Conservation (phyloP, 2,888 invertebrate genomes). For the Copidosoma aretas region DNA sequence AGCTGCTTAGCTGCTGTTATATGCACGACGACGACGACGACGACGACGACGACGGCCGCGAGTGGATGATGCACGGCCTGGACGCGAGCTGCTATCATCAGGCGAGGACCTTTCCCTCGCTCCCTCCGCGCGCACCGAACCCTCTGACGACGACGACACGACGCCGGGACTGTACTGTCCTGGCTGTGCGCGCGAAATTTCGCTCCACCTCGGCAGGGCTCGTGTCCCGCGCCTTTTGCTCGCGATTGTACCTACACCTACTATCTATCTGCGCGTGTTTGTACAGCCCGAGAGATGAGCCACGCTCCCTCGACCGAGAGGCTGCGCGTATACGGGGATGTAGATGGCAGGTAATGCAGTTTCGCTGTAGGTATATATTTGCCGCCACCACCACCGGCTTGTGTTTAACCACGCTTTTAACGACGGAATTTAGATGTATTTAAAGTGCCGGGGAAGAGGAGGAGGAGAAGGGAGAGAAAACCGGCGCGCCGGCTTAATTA, state of each 20-base stretch:
- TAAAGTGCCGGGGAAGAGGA: neutral
- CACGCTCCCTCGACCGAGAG: too few species aligned
- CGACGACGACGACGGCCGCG: conserved; percentile 10
- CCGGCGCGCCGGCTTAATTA: conserved; percentile 9
- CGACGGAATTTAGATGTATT: conserved; percentile 22
- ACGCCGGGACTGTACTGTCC: too few species aligned
- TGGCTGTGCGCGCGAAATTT: conserved; percentile 6
- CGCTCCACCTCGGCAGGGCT: neutral
- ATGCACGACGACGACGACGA: neutral
- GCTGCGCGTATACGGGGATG: too few species aligned
- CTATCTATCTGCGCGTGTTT: too few species aligned
- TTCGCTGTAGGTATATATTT: neutral
- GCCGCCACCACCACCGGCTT: neutral
- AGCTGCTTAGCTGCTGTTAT: conserved; percentile 24
- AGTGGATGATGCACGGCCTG: neutral
- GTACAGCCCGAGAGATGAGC: too few species aligned
- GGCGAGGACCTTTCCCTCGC: too few species aligned
- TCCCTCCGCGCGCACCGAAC: too few species aligned
- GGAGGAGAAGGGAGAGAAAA: neutral
- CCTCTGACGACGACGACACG: too few species aligned
- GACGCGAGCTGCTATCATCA: neutral
- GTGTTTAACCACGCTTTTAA: conserved; percentile 12
- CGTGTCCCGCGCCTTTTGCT: too few species aligned
- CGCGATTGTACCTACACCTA: too few species aligned
- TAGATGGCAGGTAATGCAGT: neutral